phyloP scores from a whole-genome alignment of 2,888 invertebrate genomes.

The Elysia crispata region DNA sequence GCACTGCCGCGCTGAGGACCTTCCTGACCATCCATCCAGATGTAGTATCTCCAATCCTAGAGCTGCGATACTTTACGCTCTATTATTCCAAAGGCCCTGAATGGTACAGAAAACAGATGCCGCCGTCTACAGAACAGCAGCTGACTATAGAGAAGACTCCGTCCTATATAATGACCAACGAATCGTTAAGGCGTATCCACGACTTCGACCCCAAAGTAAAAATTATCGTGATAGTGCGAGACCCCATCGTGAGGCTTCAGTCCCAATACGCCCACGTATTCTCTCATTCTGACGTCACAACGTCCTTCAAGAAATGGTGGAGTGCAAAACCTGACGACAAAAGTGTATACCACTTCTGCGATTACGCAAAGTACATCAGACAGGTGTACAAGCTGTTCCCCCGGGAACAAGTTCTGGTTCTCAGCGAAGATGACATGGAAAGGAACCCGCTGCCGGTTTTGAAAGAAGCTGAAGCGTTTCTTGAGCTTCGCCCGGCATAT shows the following conservation, averaged over 20 bases:
- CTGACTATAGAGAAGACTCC: slow-evolving; percentile 98
- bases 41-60: slow-evolving; percentile 94
- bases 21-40: slow-evolving; percentile 79
- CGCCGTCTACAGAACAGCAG: slow-evolving; percentile 92
- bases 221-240: slow-evolving; percentile 94
- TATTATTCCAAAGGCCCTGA: slow-evolving; percentile 94
- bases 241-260: slow-evolving; percentile 96
- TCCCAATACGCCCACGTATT: slow-evolving; percentile 97
- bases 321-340: not conserved
- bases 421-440: not conserved
- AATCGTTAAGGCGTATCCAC: slow-evolving; percentile 94
- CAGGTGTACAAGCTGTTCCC: not conserved
- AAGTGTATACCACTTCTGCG: not conserved
- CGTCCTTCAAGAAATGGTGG: not conserved
- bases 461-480: not conserved
- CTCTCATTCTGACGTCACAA: slow-evolving; percentile 69
- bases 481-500: not conserved
- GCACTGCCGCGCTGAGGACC: slow-evolving; percentile 78
- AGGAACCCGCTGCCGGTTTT: not conserved
- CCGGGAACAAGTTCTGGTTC: not conserved
- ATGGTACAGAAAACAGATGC: slow-evolving; percentile 94
- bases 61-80: slow-evolving; percentile 98
- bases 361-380: not conserved
- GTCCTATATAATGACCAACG: slow-evolving; percentile 97
- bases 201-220: slow-evolving; percentile 94